Evolutionary conservation across 2,113 vertebrate genomes (phyloP), one percentile per base, ranked within the genome.

Genomic region (Saimiri boliviensis): DNA sequence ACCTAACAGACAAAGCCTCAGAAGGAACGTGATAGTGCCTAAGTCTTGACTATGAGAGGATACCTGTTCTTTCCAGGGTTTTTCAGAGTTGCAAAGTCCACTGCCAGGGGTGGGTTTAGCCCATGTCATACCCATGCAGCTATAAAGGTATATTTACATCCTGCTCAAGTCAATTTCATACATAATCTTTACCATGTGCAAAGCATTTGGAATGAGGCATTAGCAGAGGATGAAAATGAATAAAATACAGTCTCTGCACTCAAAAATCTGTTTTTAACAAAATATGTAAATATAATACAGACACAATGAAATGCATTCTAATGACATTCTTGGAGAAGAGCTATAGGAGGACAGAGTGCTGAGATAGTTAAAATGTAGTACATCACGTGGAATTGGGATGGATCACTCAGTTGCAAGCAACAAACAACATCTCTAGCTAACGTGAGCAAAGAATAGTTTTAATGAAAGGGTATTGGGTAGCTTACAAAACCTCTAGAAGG

Each of bases 101-200:
- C 37, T 77, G 2, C 76, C 32, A 81, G 17, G 20, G 21, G 3
- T 81, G 9, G 42, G 12, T 30, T 92, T 56, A 17, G 56, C 8
- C 47, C 30, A 25, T 17, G 3, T 8, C 86, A 2, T 89, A 70
- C 63, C 35, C 23, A 63, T 71, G 25, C 16, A 93, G 25, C 45
- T 91, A 45, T 47, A 45, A 87, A 74, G 7, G 6, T 37, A 58
- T 76, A 63, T 76, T 96, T 92, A 76, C n/a, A 85, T 45, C 13
- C 32, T 71, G 52, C 60, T 93, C 3, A 30, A 89, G 49, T 93
- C 37, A 70, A 52, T 94, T 95, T 96, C 80, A 76, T 52, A 93
- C 86, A 83, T 84, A 77, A 52, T 37, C 63, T 89, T 93, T 89
- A 47, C 63, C 70, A 14, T 52, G 17, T 71, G 40, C 32, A 80